Percentiles rank a stretch among this genome's conserved stretches.
Conservation (phyloP, 2,888 invertebrate genomes). For the Spatulosminthurus flaviceps region DNA sequence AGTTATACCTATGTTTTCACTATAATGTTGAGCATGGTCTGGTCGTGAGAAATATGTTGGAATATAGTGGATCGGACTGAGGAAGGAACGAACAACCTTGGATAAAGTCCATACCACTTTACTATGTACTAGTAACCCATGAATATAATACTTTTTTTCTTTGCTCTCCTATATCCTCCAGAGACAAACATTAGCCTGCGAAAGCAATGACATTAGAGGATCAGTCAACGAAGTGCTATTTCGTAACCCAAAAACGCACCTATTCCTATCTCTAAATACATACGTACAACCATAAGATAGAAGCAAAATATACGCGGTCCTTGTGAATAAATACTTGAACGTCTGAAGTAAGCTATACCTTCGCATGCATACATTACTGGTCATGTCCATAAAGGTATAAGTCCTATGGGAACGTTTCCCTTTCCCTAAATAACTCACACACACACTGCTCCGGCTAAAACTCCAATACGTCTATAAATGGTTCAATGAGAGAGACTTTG, state of each 20-base stretch:
- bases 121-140: no score
- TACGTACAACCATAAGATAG: no score
- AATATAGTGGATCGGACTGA: not conserved
- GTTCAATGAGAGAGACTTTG: not conserved
- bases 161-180: not conserved
- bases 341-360: no score
- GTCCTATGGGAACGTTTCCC: no score
- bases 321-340: no score
- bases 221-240: constrained; percentile 1
- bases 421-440: no score
- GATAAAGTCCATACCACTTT: constrained; percentile 21
- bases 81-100: constrained; percentile 33
- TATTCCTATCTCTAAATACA: not conserved
- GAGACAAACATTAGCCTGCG: not conserved
- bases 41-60: not conserved
- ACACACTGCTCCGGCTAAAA: no score
- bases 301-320: no score
- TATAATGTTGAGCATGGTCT: constrained; percentile 22
- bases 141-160: constrained; percentile 22
- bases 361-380: no score
- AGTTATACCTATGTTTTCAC: not conserved
- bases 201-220: constrained; percentile 4
- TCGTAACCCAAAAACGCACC: not conserved
- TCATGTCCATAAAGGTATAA: no score
- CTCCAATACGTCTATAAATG: no score